Evolutionary conservation across 2,113 vertebrate species (phyloP), one percentile per base, ranked within the genome.

Genomic region (Vimba vimba): DNA sequence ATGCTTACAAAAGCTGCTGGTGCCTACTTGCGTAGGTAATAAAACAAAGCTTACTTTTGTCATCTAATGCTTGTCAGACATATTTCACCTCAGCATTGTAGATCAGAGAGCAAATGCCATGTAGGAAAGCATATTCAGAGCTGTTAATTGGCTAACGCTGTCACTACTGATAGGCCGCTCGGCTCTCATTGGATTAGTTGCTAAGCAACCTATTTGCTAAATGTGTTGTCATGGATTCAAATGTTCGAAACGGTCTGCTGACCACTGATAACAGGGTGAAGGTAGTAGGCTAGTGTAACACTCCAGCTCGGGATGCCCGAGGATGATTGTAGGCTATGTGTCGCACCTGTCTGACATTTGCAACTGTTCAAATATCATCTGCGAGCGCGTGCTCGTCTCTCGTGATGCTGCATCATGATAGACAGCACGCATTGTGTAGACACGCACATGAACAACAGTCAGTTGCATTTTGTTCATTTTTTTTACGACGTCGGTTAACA

Each of bases 151-250:
- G 77, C 83, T 15, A n/a, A 88, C 87, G 91, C 52, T 90, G 90
- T 91, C 89, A 89, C 86, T 88, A 89, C 75, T 88, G 85, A 86
- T 87, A 86, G 64, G 79, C 82, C 86, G 87, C 82, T 81, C 81
- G n/a, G 33, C 87, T 86, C 78, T 86, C 91, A 87, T 79, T 85
- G 88, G 89, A 94, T 92, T 91, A 91, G 92, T 94, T 92, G 92
- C 94, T 82, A 91, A 91, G 94, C 93, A 94, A 94, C 93, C 64
- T 87, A 87, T 91, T 76, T 88, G 84, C 87, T 86, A 90, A 91
- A 47, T 88, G 86, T 92, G 92, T 93, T 91, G 89, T 93, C 90
- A 90, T 92, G 90, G 90, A 89, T 84, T 92, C 88, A 76, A 60
- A 88, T 92, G 85, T 85, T 89, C 71, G 69, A 87, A 88, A 91